A percentile compares a stretch with the other conserved stretches of the same genome.
These are phyloP conservation scores for Rhyacophila evoluta DNA, from an alignment of 2,888 invertebrate species.

Conservation along the genomic window DNA sequence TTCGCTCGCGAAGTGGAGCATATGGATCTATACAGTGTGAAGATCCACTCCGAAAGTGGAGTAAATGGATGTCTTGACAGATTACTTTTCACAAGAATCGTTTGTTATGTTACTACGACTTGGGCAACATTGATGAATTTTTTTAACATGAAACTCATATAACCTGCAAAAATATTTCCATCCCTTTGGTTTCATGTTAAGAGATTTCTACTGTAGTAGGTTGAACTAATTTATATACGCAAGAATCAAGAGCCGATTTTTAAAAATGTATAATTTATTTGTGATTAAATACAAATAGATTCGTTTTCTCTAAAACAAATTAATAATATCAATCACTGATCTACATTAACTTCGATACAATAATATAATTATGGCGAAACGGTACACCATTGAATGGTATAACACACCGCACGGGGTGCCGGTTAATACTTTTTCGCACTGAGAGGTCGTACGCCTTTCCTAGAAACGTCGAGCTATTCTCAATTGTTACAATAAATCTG, in stretches of 20 bases:
- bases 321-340: background rate
- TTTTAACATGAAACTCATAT: no score
- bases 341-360: background rate
- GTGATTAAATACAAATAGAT: background rate
- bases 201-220: no score
- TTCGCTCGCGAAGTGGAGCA: no score
- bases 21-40: no score
- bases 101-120: no score
- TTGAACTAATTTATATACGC: no score
- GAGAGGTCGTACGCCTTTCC: background rate
- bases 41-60: no score
- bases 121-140: no score
- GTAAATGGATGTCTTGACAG: no score
- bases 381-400: background rate
- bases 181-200: no score
- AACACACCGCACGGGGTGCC: background rate
- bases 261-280: background rate
- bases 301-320: background rate
- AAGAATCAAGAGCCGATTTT: background rate
- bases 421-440: slow-evolving; percentile 2
- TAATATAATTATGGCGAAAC: background rate
- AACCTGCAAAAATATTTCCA: no score
- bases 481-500: background rate
- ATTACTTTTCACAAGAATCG: no score
- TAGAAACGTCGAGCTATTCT: background rate